Evolutionary conservation across 2,888 invertebrate genomes (phyloP).

Genomic region (Clostera curtula): DNA sequence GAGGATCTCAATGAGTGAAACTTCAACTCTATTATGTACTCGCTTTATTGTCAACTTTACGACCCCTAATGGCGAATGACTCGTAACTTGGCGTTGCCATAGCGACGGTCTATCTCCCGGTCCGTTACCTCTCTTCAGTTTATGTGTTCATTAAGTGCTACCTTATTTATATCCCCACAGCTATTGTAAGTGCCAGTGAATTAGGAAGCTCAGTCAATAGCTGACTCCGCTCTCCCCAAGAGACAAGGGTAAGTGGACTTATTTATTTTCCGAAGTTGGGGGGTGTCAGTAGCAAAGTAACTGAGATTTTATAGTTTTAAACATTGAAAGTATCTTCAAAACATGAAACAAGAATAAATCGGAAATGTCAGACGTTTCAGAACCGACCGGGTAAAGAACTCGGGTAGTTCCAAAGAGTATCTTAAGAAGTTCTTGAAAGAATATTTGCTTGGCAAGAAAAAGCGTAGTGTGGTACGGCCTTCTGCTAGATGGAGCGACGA

Average conservation of each 20-base stretch:
- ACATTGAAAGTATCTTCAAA: too few species aligned
- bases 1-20: too few species aligned
- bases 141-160: slow-evolving; percentile 68
- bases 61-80: slow-evolving; percentile 8
- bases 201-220: slow-evolving; percentile 58
- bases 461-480: too few species aligned
- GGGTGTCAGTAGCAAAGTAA: slow-evolving; percentile 1
- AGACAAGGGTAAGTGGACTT: slow-evolving; percentile 21
- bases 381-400: too few species aligned
- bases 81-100: slow-evolving; percentile 33
- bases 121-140: slow-evolving; percentile 51
- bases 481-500: too few species aligned
- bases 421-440: too few species aligned
- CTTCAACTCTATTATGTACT: slow-evolving; percentile 5
- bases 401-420: too few species aligned
- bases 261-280: slow-evolving; percentile 18
- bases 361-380: too few species aligned
- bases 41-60: slow-evolving; percentile 6
- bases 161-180: slow-evolving; percentile 62
- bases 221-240: slow-evolving; percentile 45
- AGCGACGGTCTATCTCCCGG: slow-evolving; percentile 41
- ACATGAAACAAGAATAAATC: neutral
- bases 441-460: too few species aligned
- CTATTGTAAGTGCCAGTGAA: slow-evolving; percentile 54
- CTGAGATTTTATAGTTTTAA: too few species aligned